Evolutionary conservation across 1,140 invertebrate species (phyloP), one percentile per base, ranked within the genome.

Genomic region (Antheraea pernyi): DNA sequence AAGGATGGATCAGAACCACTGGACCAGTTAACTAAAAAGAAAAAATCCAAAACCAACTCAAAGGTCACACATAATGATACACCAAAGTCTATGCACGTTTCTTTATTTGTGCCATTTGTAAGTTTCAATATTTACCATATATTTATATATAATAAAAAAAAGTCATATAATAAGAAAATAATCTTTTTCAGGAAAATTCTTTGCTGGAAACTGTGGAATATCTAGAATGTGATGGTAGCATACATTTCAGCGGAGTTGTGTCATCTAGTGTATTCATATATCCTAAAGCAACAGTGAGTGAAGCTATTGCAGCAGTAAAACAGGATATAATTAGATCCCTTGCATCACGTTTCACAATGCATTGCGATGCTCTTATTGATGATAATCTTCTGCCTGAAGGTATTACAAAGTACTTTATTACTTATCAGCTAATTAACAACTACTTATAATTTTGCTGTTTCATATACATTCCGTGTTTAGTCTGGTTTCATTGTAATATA

Each of bases 281-380:
- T 85, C 93, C 94, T 30, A 96, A 95, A 86, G 94, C 95, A 6
- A 95, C 94, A 22, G 93, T 96, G n/a, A 88, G 89, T 64, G 95
- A 96, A 85, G 95, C 95, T 37, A 93, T 94, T 13, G 78, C 91
- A 75, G 95, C 96, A 8, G 90, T 97, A 1, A 96, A 95, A 81
- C 94, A 96, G 85, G 97, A 98, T 84, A 95, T 97, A 64, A 93
- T 97, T 63, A 91, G 97, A 72, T 97, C 96, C 70, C 89, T 97
- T 61, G 93, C 95, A 3, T 95, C 96, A 37, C 92, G 97, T 75
- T 94, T 97, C 81, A 96, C 97, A 78, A 96, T 97, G 94, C 96
- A 97, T 78, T 97, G 96, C 94, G 96, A 97, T 91, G 96, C 96
- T 73, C 91, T 97, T 53, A 96, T 97, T 79, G 96, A 97, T 88